Evolutionary conservation across 2,113 vertebrate species (phyloP).

Genomic region (Mirounga angustirostris): DNA sequence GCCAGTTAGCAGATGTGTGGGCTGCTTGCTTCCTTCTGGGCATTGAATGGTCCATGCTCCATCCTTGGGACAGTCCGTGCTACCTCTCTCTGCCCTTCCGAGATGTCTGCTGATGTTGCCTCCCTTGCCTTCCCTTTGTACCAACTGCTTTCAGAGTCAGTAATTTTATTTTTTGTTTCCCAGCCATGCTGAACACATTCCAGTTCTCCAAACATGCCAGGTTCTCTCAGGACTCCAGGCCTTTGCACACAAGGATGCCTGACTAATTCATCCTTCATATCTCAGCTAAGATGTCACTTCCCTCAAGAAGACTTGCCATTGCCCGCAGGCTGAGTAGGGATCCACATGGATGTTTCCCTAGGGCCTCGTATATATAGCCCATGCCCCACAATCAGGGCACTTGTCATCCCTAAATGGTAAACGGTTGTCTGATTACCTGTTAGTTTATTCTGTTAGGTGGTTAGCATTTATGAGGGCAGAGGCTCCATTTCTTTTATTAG

Average conservation of each 20-base stretch:
- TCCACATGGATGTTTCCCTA: too few relatives aligned
- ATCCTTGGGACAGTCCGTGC: background rate
- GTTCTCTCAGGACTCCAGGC: background rate
- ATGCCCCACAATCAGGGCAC: background rate
- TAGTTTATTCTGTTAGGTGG: background rate
- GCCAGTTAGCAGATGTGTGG: background rate
- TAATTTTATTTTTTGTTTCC: background rate
- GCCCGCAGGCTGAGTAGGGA: background rate
- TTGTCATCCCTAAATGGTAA: background rate
- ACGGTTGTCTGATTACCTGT: background rate
- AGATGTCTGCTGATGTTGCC: background rate
- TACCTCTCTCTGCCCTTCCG: background rate
- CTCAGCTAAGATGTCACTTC: background rate
- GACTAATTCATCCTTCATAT: background rate
- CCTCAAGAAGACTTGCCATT: background rate
- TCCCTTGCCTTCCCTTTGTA: background rate
- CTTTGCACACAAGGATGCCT: background rate
- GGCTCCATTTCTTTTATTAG: background rate
- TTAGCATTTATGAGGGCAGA: background rate
- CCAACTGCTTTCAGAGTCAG: background rate
- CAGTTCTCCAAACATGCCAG: background rate
- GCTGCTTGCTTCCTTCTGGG: background rate
- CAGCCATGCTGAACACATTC: background rate
- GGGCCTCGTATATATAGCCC: rapidly evolving
- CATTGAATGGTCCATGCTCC: background rate